Percentiles rank a stretch among this genome's conserved stretches.
Conservation (phyloP, 2,888 invertebrate genomes). For the Protophormia terraenovae region DNA sequence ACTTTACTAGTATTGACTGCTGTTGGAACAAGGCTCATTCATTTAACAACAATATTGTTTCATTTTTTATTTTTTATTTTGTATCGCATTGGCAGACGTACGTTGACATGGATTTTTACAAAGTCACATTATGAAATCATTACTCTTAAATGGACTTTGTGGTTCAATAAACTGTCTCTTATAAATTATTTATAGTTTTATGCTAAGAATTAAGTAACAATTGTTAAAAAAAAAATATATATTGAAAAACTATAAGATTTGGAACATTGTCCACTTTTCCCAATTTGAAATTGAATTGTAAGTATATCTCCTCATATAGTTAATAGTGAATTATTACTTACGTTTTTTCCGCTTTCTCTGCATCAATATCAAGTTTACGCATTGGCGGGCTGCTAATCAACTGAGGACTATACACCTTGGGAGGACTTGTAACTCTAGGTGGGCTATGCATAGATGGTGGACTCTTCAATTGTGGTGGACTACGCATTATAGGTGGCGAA, state of each 20-base stretch:
- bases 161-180: constrained; percentile 64
- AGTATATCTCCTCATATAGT: no score
- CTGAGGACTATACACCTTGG: constrained; percentile 76
- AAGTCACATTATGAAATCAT: constrained; percentile 48
- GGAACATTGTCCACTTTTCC: not conserved
- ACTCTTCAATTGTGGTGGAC: constrained; percentile 74
- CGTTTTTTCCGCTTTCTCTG: constrained; percentile 67
- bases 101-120: constrained; percentile 56
- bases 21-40: constrained; percentile 44
- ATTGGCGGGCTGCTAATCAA: constrained; percentile 76
- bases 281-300: not conserved
- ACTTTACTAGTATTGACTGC: constrained; percentile 59
- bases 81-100: constrained; percentile 46
- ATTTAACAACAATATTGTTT: constrained; percentile 50
- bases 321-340: constrained; percentile 55
- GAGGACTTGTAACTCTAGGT: constrained; percentile 76
- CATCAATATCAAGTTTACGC: constrained; percentile 66
- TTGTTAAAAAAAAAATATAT: not conserved
- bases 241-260: not conserved
- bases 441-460: constrained; percentile 77
- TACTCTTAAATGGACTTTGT: constrained; percentile 50
- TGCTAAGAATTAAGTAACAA: not conserved
- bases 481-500: constrained; percentile 77
- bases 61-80: not conserved
- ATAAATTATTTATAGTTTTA: constrained; percentile 22